Base-by-base conservation (phyloP, 1,140 invertebrate genomes). In the Neuroterus valhalla region DNA sequence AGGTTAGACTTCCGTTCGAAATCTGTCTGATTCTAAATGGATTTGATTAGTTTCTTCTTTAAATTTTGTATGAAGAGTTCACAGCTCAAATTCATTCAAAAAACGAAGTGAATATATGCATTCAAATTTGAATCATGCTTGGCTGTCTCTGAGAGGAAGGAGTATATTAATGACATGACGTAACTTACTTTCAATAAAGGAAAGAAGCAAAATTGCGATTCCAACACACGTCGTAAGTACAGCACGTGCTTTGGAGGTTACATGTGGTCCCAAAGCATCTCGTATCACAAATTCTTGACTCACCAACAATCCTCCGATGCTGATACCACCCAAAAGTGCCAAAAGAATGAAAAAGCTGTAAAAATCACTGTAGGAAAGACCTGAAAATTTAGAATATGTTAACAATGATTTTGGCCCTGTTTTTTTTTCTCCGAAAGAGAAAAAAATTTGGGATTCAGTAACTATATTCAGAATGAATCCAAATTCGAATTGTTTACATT, bases 321-420 rank as follows among this genome's bases (percentile, higher is more conserved):
- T 77, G 1, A 82, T 71, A n/a, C 82, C 80, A 69, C 80, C 78
- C 12, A 67, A n/a, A 45, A 85, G 74, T 14, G 81, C 72, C 31
- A 80, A 55, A 11, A 78, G 44, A 0, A 78, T 6, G 70, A 82
- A 74, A 75, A 68, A 79, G 2, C 38, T 4, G 31, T 77, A 80
- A 44, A 74, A 19, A 21, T 73, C 45, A 62, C 75, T 69, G 43
- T 76, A 52, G 3, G 78, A 78, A 17, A 81, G 75, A 55, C 74
- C 82, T 82, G 68, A 42, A 71, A 31, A 55, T 21, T 44, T 46
- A 44, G 3, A 69, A 42, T 21, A 52, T 38, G 19, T 67, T 75
- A 26, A 50, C 23, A n/a, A n/a, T n/a, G n/a, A n/a, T n/a, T n/a
- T n/a, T n/a, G n/a, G n/a, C n/a, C n/a, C n/a, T n/a, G 21, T 21